Percentiles rank a stretch among this genome's conserved stretches.
Evolutionary conservation across 2,888 invertebrate species (phyloP).

Genomic region (Cyclophora punctaria): DNA sequence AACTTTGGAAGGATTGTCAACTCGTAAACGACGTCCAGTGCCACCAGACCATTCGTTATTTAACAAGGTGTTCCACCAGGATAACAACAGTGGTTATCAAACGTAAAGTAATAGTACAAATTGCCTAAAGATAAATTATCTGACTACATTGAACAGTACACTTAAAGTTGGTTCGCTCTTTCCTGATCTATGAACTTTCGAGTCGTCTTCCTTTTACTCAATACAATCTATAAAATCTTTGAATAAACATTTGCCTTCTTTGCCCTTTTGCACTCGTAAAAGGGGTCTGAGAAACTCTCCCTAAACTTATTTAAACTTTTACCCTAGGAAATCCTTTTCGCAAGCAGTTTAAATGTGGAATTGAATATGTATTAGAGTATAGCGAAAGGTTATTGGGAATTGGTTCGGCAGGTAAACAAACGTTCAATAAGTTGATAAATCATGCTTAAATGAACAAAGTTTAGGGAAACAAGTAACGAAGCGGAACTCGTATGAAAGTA

Average conservation of each 20-base stretch:
- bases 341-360: slow-evolving; percentile 65
- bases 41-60: too few species aligned
- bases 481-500: too few species aligned
- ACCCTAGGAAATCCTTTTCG: slow-evolving; percentile 70
- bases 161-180: neutral
- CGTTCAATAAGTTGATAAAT: slow-evolving; percentile 27
- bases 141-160: neutral
- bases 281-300: slow-evolving; percentile 64
- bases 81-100: too few species aligned
- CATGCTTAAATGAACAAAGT: slow-evolving; percentile 14
- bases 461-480: neutral
- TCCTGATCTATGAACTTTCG: slow-evolving; percentile 28
- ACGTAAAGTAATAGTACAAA: too few species aligned
- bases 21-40: too few species aligned
- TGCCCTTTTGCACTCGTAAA: slow-evolving; percentile 71
- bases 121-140: too few species aligned
- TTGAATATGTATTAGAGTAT: slow-evolving; percentile 65
- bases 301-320: slow-evolving; percentile 74
- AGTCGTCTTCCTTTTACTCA: slow-evolving; percentile 42
- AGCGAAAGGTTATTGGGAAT: slow-evolving; percentile 40
- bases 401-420: slow-evolving; percentile 42
- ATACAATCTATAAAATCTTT: slow-evolving; percentile 67
- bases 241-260: slow-evolving; percentile 71
- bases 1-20: too few species aligned
- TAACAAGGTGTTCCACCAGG: too few species aligned